These are phyloP conservation scores for Euura lappo DNA, from an alignment of 1,140 invertebrate genomes.

Conservation along the genomic window DNA sequence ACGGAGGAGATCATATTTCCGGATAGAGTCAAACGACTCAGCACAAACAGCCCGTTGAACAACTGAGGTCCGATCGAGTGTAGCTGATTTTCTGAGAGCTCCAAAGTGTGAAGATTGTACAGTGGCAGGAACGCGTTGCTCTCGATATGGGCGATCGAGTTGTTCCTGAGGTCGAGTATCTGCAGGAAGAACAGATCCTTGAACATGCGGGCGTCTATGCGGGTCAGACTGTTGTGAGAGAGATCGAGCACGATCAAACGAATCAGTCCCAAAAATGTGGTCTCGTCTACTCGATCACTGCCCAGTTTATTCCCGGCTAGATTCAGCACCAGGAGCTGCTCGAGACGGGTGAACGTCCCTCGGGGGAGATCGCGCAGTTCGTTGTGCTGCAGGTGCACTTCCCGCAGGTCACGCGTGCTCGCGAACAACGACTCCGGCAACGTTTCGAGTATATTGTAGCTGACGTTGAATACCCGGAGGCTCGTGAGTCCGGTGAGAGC, in stretches of 20 bases:
- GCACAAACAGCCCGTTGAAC: conserved; percentile 84
- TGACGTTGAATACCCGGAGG: conserved; percentile 81
- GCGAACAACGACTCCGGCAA: conserved; percentile 81
- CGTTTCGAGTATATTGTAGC: conserved; percentile 78
- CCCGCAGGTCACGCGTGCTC: conserved; percentile 76
- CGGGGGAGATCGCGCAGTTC: conserved; percentile 78
- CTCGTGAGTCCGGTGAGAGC: conserved; percentile 77
- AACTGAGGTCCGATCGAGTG: conserved; percentile 80
- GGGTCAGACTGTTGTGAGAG: conserved; percentile 81
- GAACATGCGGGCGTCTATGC: conserved; percentile 84
- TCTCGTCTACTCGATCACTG: conserved; percentile 80
- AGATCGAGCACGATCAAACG: conserved; percentile 84
- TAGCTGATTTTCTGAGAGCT: conserved; percentile 84
- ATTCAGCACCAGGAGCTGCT: conserved; percentile 84
- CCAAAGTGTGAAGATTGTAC: conserved; percentile 85
- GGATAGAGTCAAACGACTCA: conserved; percentile 83
- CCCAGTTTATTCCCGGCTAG: conserved; percentile 86
- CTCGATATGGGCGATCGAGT: conserved; percentile 85
- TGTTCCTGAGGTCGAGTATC: conserved; percentile 86
- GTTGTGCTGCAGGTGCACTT: conserved; percentile 84
- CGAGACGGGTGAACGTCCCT: conserved; percentile 82
- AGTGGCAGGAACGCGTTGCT: conserved; percentile 85
- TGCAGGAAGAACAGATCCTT: conserved; percentile 87
- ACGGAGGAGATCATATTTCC: conserved; percentile 83
- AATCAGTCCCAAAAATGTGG: conserved; percentile 83